A percentile compares a stretch with the other conserved stretches of the same genome.
Conservation (phyloP, 2,797 vertebrate genomes). For the Hoplostethus atlanticus region DNA sequence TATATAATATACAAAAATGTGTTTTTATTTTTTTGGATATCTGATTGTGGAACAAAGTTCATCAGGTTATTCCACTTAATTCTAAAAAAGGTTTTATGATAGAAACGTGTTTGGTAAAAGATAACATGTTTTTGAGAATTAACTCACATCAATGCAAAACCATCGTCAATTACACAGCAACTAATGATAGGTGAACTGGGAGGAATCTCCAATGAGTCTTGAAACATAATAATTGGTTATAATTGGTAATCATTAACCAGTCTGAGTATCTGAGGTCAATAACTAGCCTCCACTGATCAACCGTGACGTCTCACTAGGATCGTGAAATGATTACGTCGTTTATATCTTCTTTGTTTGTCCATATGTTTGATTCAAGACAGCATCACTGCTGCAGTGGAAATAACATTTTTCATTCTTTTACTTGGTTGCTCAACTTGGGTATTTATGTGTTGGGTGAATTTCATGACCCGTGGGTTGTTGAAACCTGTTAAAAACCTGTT, state of each 20-base stretch:
- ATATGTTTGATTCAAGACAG: neutral
- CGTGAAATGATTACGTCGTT: neutral
- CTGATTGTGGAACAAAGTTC: too few species aligned
- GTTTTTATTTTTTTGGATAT: too few species aligned
- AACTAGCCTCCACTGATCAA: constrained; percentile 28
- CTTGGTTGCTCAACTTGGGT: neutral
- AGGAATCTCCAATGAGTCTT: constrained; percentile 37
- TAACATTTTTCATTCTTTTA: too few species aligned
- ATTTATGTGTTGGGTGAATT: too few species aligned
- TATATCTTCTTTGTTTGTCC: neutral
- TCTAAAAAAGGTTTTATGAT: too few species aligned
- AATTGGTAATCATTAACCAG: constrained; percentile 15
- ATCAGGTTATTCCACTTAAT: too few species aligned
- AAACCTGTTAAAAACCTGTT: too few species aligned
- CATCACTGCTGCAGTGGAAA: neutral
- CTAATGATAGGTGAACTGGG: neutral
- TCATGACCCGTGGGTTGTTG: too few species aligned
- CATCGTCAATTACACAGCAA: constrained; percentile 1
- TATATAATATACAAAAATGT: too few species aligned
- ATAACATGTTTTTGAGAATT: too few species aligned
- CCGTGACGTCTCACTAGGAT: neutral
- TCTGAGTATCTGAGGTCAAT: constrained; percentile 21
- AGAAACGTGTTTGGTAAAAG: too few species aligned
- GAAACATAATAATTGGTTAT: constrained; percentile 19
- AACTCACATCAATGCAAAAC: neutral